Base-by-base conservation (phyloP, 2,888 invertebrate genomes). In the Danaus chrysippus region DNA sequence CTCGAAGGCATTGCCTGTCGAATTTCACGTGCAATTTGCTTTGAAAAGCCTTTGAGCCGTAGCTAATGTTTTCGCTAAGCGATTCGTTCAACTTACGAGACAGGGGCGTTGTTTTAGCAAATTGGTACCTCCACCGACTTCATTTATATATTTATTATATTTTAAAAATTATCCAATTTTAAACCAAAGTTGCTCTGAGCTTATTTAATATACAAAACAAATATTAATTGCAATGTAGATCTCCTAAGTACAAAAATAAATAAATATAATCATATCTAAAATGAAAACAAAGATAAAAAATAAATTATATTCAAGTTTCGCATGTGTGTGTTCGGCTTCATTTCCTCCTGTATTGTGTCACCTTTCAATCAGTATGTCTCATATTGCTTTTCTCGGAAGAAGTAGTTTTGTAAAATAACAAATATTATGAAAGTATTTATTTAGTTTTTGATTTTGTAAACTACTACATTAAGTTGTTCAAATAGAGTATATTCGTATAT, bases 11-110 rank as follows among this genome's bases (percentile, higher is more conserved):
- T 77, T 81, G 76, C 73, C 81, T 82, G 79, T 83, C 82, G 81
- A 88, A 87, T 88, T 88, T 90, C 83, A 87, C 85, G 86, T 84
- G 80, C 85, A 87, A 88, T 87, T 90, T 89, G 79, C 84, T 79
- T 77, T 79, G 77, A 81, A 87, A 84, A 85, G 83, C 87, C 77
- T 86, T 85, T 85, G 84, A 86, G 83, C 82, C 86, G 77, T 74
- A 74, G 82, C 82, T 87, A 87, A 87, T 87, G 86, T 86, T 88
- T 87, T 84, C 78, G 82, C 84, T 87, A 82, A 87, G 86, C 87
- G 82, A 83, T 84, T 83, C 81, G 74, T 83, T 83, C 78, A 81
- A 76, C 76, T 78, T 77, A 73, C 73, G 71, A 79, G 76, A 78
- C 76, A 74, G 71, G 66, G 72, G 71, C 72, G 74, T 78, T 80